Percentiles rank a stretch among this genome's conserved stretches.
Conservation (phyloP, 2,797 vertebrate species). For the Bryconaethiops microstoma region DNA sequence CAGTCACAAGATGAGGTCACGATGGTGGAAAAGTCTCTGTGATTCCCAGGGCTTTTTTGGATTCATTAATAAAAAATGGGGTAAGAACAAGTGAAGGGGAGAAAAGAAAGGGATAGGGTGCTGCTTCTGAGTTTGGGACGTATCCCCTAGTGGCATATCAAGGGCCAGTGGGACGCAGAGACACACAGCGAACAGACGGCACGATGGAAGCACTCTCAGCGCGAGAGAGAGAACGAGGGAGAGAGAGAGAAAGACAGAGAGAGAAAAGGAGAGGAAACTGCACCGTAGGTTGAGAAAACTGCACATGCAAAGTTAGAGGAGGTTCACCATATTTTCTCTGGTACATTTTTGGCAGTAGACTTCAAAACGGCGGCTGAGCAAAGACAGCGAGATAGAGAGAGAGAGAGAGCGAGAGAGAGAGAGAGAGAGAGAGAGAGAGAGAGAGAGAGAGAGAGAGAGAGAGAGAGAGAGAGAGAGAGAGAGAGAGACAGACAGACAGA, state of each 20-base stretch:
- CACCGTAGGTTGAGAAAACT: conserved; percentile 61
- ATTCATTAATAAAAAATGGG: neutral
- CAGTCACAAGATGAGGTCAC: conserved; percentile 18
- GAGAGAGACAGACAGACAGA: too few relatives aligned
- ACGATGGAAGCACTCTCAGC: conserved; percentile 28
- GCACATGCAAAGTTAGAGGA: conserved; percentile 75
- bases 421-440: too few relatives aligned
- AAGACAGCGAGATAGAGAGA: conserved; percentile 14
- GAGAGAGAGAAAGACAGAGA: too few relatives aligned
- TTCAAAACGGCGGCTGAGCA: conserved; percentile 65
- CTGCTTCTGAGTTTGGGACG: conserved; percentile 14
- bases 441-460: too few relatives aligned
- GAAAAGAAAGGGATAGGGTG: conserved; percentile 3
- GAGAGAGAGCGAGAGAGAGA: too few relatives aligned
- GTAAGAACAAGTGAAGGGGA: neutral
- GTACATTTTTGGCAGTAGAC: conserved; percentile 76
- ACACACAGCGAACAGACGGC: conserved; percentile 39
- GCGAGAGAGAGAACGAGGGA: neutral
- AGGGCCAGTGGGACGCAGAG: conserved; percentile 39
- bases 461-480: too few relatives aligned
- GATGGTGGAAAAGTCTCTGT: neutral
- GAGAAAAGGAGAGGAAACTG: conserved; percentile 44
- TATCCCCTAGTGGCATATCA: conserved; percentile 18
- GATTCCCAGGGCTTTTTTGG: conserved; percentile 1
- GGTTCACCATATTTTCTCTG: conserved; percentile 62